phyloP scores from a whole-genome alignment of 1,140 invertebrate genomes.

The Anoplolepis gracilipes region DNA sequence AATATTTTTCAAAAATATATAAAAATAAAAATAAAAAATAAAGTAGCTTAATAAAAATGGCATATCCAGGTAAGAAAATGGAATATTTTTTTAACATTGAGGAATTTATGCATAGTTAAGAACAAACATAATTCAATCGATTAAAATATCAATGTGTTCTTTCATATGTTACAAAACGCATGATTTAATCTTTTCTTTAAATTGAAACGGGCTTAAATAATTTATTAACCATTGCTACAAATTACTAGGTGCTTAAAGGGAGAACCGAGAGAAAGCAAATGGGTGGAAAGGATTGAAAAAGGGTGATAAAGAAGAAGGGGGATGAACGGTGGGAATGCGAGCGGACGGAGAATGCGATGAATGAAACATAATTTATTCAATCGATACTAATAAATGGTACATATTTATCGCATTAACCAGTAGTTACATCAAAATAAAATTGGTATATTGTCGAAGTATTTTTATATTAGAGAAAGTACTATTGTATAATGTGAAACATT shows the following conservation, averaged over 20 bases:
- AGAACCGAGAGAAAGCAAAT: constrained; percentile 26
- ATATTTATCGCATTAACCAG: constrained; percentile 56
- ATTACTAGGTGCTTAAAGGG: constrained; percentile 30
- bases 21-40: background rate
- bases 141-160: background rate
- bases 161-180: background rate
- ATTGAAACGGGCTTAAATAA: constrained; percentile 18
- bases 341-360: constrained; percentile 51
- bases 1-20: background rate
- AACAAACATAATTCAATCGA: constrained; percentile 7
- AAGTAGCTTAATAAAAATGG: background rate
- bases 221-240: constrained; percentile 42
- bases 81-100: background rate
- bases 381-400: constrained; percentile 74
- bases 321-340: constrained; percentile 26
- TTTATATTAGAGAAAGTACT: background rate
- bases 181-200: constrained; percentile 37
- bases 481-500: background rate
- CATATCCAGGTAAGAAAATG: background rate
- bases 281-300: constrained; percentile 17
- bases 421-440: constrained; percentile 64
- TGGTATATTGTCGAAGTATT: constrained; percentile 14
- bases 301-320: constrained; percentile 23
- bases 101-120: background rate
- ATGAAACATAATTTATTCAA: constrained; percentile 79